phyloP scores from a whole-genome alignment of 1,140 invertebrate genomes.

The Zaprionus lachaisei region DNA sequence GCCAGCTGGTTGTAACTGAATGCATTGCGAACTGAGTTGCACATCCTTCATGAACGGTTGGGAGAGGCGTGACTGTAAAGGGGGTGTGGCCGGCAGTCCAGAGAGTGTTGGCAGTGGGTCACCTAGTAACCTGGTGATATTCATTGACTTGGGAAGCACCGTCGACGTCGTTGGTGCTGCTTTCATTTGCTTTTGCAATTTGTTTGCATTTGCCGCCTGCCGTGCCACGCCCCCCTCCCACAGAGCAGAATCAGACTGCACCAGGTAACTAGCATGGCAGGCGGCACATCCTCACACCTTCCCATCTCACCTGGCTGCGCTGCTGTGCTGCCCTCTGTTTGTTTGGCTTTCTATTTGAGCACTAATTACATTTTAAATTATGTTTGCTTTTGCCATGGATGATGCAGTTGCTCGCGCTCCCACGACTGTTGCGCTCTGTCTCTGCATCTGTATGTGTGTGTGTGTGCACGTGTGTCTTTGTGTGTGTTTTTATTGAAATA shows the following conservation, averaged over 20 bases:
- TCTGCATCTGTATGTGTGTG: slow-evolving; percentile 22
- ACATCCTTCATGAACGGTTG: slow-evolving; percentile 8
- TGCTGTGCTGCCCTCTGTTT: slow-evolving; percentile 49
- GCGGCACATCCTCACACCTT: not conserved
- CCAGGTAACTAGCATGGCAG: not conserved
- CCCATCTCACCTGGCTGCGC: not conserved
- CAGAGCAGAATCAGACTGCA: not conserved
- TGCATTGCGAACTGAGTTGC: slow-evolving; percentile 23
- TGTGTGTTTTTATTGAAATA: slow-evolving; percentile 65
- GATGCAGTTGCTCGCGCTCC: slow-evolving; percentile 55
- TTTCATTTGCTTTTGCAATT: slow-evolving; percentile 62
- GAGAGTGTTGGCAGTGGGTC: slow-evolving; percentile 64
- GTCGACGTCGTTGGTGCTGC: slow-evolving; percentile 23
- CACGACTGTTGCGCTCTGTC: slow-evolving; percentile 58
- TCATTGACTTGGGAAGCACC: slow-evolving; percentile 70
- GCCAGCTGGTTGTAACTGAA: slow-evolving; percentile 45
- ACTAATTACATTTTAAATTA: slow-evolving; percentile 84
- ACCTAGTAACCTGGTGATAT: slow-evolving; percentile 83
- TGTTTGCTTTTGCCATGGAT: slow-evolving; percentile 72
- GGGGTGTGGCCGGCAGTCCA: slow-evolving; percentile 18
- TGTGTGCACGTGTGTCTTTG: not conserved
- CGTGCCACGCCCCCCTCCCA: slow-evolving; percentile 30
- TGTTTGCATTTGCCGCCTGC: slow-evolving; percentile 52
- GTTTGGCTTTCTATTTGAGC: slow-evolving; percentile 82
- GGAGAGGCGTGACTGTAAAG: not conserved